Conservation (phyloP, 37 sponge, comb jelly and placozoan genomes). For the Cliona cf. orientalis region DNA sequence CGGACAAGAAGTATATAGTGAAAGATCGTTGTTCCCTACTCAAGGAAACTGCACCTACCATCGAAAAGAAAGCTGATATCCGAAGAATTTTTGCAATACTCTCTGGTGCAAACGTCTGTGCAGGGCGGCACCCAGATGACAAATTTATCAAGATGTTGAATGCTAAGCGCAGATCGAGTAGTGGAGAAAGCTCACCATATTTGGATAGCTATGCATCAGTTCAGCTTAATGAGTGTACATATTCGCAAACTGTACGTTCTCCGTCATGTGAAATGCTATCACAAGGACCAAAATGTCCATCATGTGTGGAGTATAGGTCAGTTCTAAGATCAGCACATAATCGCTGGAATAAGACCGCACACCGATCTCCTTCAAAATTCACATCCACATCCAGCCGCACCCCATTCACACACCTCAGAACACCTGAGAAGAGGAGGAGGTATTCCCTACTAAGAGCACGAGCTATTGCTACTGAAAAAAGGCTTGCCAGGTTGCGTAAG, state of each 20-base stretch:
- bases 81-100: no score
- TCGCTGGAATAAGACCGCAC: not conserved
- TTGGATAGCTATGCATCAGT: not conserved
- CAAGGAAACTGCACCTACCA: not conserved
- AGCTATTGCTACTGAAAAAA: slow-evolving; percentile 12
- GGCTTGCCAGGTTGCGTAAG: not conserved
- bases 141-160: slow-evolving; percentile 17
- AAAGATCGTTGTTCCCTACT: no score
- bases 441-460: not conserved
- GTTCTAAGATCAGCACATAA: slow-evolving; percentile 24
- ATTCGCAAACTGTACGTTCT: slow-evolving; percentile 23
- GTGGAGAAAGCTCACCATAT: slow-evolving; percentile 8
- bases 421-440: slow-evolving; percentile 30
- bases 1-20: slow-evolving; percentile 7
- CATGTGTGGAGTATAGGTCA: slow-evolving; percentile 14
- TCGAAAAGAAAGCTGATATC: no score
- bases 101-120: no score
- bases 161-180: slow-evolving; percentile 3
- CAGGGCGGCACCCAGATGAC: no score
- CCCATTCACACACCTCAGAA: slow-evolving; percentile 31
- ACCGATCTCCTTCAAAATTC: not conserved
- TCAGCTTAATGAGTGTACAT: not conserved
- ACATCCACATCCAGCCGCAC: slow-evolving; percentile 11
- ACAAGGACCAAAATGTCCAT: not conserved
- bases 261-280: slow-evolving; percentile 1